These are phyloP conservation scores for Leptodactylus fuscus DNA, from an alignment of 2,113 vertebrate genomes.

Conservation along the genomic window DNA sequence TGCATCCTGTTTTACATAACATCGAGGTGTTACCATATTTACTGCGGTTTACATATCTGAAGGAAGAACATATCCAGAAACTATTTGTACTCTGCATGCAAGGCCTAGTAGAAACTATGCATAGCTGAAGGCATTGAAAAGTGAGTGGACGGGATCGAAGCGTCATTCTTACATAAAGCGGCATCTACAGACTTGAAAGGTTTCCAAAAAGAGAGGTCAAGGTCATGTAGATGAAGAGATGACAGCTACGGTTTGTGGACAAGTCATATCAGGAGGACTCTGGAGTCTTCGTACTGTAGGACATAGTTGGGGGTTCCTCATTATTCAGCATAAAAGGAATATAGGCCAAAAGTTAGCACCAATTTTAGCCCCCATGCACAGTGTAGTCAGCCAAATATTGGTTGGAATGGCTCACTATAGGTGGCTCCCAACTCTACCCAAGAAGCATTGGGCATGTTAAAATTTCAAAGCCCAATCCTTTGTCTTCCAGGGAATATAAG, in stretches of 20 bases:
- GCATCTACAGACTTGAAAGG: not conserved
- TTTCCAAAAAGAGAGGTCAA: not conserved
- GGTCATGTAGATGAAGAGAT: not conserved
- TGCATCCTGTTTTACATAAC: slow-evolving; percentile 36
- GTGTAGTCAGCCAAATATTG: too few relatives aligned
- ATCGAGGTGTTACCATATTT: slow-evolving; percentile 19
- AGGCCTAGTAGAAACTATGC: not conserved
- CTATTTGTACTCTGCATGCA: slow-evolving; percentile 27
- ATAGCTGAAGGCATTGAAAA: not conserved
- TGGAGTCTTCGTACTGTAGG: not conserved
- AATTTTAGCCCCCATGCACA: too few relatives aligned
- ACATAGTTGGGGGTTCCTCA: not conserved
- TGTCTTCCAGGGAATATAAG: too few relatives aligned
- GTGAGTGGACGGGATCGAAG: not conserved
- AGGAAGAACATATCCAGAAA: not conserved
- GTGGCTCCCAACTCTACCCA: too few relatives aligned
- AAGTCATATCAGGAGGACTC: not conserved
- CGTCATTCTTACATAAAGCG: not conserved
- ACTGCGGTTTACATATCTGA: not conserved
- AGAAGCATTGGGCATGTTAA: too few relatives aligned
- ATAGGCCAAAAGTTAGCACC: not conserved
- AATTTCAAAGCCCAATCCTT: too few relatives aligned
- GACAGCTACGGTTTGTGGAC: not conserved
- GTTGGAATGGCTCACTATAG: too few relatives aligned
- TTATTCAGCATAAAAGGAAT: not conserved